Base-by-base conservation (phyloP, 2,888 invertebrate species). In the Malthinus seriepunctatus region DNA sequence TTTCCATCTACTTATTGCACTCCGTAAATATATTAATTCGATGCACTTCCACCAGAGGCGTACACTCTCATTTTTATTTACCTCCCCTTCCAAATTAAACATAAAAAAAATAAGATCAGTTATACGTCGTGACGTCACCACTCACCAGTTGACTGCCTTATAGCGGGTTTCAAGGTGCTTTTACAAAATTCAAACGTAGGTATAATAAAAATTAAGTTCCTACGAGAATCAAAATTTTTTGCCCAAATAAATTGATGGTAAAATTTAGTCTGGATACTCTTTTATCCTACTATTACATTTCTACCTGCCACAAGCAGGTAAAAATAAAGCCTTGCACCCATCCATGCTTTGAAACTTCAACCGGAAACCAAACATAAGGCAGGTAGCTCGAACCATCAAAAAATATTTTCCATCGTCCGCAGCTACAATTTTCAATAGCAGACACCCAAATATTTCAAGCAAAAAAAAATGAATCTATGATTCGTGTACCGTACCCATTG, bases 91-190 rank as follows among this genome's bases (percentile, higher is more conserved):
- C 2, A 23, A 23, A 23, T 23, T 23, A 2, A 5, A 42, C 39
- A 42, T 14, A 42, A 4, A 42, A 42, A 39, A 42, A 42, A 42
- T 42, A 15, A 14, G 39, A 15, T 42, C 39, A 42, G 23, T 42
- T 42, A 42, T 42, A 42, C 9, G 6, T 8, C 14, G 2, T 8
- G 14, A 23, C 23, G 23, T 11, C 39, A 12, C 12, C 39, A 42
- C 14, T 42, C 39, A 42, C 14, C 39, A 23, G 39, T 42, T 42
- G 39, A 42, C 23, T 42, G 39, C 39, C 39, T 42, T 42, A 42
- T 42, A 42, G 39, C 39, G 39, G 39, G 39, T 42, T 42, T 42
- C 39, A 42, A 42, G 39, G 39, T 42, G 39, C 10, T 42, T 42
- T 42, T 23, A 11, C 6, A 8, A 42, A 42, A 14, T 15, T 42